These are phyloP conservation scores for Chionodraco myersi DNA, from an alignment of 2,113 vertebrate genomes.

Conservation along the genomic window DNA sequence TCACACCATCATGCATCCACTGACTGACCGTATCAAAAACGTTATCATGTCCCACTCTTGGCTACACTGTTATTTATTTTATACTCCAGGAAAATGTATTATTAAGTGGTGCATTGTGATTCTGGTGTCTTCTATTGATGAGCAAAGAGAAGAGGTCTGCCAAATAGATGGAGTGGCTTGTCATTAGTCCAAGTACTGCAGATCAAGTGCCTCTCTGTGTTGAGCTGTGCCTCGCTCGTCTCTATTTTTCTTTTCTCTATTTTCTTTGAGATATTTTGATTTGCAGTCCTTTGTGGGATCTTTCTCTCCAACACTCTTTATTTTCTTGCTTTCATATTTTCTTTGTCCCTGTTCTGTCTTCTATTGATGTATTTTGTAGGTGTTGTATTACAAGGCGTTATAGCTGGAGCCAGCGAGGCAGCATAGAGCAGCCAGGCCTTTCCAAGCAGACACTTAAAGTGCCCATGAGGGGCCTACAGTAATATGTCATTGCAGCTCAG, in stretches of 20 bases:
- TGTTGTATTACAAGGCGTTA: slow-evolving; percentile 34
- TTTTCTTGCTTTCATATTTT: slow-evolving; percentile 1
- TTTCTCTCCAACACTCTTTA: slow-evolving; percentile 25
- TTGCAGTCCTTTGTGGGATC: slow-evolving; percentile 18
- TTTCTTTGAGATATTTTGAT: slow-evolving; percentile 18
- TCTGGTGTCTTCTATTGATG: slow-evolving; percentile 22
- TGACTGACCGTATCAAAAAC: slow-evolving; percentile 29
- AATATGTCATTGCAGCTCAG: slow-evolving; percentile 70
- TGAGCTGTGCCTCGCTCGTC: slow-evolving; percentile 20
- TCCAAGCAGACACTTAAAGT: slow-evolving; percentile 57
- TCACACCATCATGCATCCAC: slow-evolving; percentile 26
- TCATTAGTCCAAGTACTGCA: slow-evolving; percentile 55
- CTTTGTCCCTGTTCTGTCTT: slow-evolving; percentile 14
- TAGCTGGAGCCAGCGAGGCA: slow-evolving; percentile 19
- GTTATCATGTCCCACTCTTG: slow-evolving; percentile 10
- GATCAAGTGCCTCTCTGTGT: slow-evolving; percentile 49
- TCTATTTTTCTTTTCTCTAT: slow-evolving; percentile 1
- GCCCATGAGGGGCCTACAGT: slow-evolving; percentile 59
- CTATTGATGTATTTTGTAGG: slow-evolving; percentile 32
- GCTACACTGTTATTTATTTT: slow-evolving; percentile 28
- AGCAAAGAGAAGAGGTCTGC: slow-evolving; percentile 22
- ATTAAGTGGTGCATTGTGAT: slow-evolving; percentile 21
- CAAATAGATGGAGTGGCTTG: slow-evolving; percentile 38
- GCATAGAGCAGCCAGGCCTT: slow-evolving; percentile 43
- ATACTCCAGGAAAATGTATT: slow-evolving; percentile 23